Base-by-base conservation (phyloP, 1,140 invertebrate genomes). In the Gryon sp. region DNA sequence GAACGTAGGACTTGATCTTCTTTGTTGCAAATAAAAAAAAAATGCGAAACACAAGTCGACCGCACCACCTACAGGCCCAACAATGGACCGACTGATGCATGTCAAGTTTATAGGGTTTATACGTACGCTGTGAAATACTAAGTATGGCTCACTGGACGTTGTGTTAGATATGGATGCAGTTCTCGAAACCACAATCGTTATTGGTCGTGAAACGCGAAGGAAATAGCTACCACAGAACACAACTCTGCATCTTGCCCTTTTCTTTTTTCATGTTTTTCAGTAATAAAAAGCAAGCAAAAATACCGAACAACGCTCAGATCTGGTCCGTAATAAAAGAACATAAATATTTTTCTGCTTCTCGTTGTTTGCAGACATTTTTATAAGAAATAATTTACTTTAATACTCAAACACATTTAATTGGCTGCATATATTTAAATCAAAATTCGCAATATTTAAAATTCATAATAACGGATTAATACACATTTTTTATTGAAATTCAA, bases 21-120 rank as follows among this genome's bases (percentile, higher is more conserved):
- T 55, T 57, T 62, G 43, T 62, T 78, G 79, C 65, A 80, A 79
- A 82, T 81, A 73, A 80, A 69, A 80, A 45, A 76, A 80, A 81
- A 83, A 82, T 82, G 76, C 63, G 76, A 80, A 80, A 77, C 69
- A 68, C 36, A 73, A 83, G 77, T 80, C 74, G 76, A 80, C 59
- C 45, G 28, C 53, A 59, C 69, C 80, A 80, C 78, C 72, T 80
- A 83, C 77, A 41, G 60, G 46, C 9, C 22, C 46, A 55, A 55
- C 59, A 65, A 73, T 65, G 36, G 41, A 22, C 59, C 59, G 50
- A 72, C 38, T 72, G 68, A 72, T 63, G 59, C 68, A 63, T 63
- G 68, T 57, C 68, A 48, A 46, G 40, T 55, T 63, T 57, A 48
- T 48, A 55, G 41, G 14, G 59, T 50, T 72, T 63, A 30, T 50